A percentile compares a stretch with the other conserved stretches of the same genome.
These are phyloP conservation scores for Etheostoma perlongum DNA, from an alignment of 2,797 vertebrate species.

Conservation along the genomic window DNA sequence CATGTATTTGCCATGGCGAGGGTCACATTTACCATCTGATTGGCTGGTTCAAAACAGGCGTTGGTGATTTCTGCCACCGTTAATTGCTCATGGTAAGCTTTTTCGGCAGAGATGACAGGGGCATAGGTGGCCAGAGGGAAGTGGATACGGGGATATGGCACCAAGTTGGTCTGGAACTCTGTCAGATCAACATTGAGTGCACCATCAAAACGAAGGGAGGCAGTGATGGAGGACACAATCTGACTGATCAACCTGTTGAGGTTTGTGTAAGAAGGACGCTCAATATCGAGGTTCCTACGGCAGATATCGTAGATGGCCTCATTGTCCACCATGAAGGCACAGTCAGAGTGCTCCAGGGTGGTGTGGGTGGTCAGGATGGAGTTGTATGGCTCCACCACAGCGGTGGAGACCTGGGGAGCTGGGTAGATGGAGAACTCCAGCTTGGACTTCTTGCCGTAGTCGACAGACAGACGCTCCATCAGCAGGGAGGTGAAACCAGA, in stretches of 20 bases:
- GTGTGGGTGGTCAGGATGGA: slow-evolving; percentile 86
- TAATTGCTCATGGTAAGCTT: slow-evolving; percentile 38
- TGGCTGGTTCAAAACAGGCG: no score
- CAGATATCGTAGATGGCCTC: slow-evolving; percentile 86
- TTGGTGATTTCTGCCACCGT: no score
- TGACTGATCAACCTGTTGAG: no score
- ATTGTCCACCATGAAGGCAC: slow-evolving; percentile 78
- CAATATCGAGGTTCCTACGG: slow-evolving; percentile 82
- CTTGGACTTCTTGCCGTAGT: slow-evolving; percentile 90
- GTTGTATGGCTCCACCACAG: no score
- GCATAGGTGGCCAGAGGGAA: slow-evolving; percentile 81
- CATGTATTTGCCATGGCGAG: no score
- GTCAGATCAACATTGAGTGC: no score
- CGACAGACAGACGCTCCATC: slow-evolving; percentile 88
- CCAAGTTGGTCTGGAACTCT: slow-evolving; percentile 83
- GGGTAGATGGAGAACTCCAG: slow-evolving; percentile 90
- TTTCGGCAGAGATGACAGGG: no score
- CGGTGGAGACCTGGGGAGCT: slow-evolving; percentile 72
- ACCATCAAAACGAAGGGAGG: no score
- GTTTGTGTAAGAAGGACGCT: no score
- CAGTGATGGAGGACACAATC: no score
- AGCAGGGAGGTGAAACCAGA: slow-evolving; percentile 90
- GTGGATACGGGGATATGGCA: slow-evolving; percentile 75
- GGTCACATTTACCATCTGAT: no score
- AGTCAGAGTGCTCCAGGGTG: slow-evolving; percentile 84